Percentiles rank a stretch among this genome's conserved stretches.
Conservation (phyloP, 2,888 invertebrate species). For the Sepiola atlantica region DNA sequence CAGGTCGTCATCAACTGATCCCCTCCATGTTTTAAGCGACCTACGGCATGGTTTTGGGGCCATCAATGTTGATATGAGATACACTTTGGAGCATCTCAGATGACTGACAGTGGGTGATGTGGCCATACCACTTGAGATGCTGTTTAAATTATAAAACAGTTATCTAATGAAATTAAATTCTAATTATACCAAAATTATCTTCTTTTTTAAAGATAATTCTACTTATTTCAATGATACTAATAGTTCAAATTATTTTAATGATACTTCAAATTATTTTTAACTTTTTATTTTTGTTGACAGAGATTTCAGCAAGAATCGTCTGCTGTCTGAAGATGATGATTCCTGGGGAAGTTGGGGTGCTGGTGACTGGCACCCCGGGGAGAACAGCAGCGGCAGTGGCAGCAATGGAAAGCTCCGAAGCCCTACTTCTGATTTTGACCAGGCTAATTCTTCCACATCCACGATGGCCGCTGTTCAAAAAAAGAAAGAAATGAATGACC, state of each 20-base stretch:
- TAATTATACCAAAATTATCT: background rate
- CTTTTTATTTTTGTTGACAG: slow-evolving; percentile 54
- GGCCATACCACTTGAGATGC: too few relatives aligned
- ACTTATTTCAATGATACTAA: background rate
- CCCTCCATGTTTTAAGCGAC: too few relatives aligned
- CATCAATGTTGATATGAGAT: too few relatives aligned
- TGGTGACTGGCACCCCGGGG: slow-evolving; percentile 60
- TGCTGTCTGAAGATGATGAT: slow-evolving; percentile 64
- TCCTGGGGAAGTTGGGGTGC: slow-evolving; percentile 64
- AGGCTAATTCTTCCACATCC: background rate
- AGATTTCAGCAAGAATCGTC: slow-evolving; percentile 61
- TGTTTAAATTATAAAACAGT: too few relatives aligned
- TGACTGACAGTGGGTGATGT: too few relatives aligned
- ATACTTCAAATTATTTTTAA: background rate
- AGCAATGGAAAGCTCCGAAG: slow-evolving; percentile 49
- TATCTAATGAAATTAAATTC: background rate
- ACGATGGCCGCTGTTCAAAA: slow-evolving; percentile 14
- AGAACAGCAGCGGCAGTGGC: slow-evolving; percentile 54
- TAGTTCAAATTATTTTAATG: background rate
- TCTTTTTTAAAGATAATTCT: background rate
- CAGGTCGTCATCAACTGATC: too few relatives aligned
- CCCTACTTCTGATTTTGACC: background rate
- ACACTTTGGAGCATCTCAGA: too few relatives aligned
- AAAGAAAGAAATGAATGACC: slow-evolving; percentile 61
- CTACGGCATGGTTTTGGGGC: too few relatives aligned